Evolutionary conservation across 2,888 invertebrate species (phyloP).

Genomic region (Nymphalis c-album): DNA sequence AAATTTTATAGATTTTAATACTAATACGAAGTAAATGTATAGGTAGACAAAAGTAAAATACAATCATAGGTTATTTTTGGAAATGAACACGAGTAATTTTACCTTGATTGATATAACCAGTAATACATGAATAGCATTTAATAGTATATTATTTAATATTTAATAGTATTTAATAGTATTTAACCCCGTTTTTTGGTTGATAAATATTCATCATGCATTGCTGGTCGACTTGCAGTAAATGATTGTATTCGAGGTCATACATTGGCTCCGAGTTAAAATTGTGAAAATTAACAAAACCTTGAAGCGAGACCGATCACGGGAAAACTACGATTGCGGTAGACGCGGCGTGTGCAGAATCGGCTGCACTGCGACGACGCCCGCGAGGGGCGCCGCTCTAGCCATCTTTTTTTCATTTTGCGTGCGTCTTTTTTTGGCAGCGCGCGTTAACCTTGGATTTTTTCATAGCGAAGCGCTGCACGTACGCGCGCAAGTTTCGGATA

Average conservation of each 20-base stretch:
- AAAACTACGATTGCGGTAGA: constrained; percentile 47
- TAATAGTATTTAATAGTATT: not conserved
- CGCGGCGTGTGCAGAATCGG: constrained; percentile 62
- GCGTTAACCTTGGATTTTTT: constrained; percentile 81
- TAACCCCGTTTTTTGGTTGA: constrained; percentile 2
- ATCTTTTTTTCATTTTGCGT: constrained; percentile 79
- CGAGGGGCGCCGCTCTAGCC: constrained; percentile 74
- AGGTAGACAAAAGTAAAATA: no score
- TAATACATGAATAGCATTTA: not conserved
- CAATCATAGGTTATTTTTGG: not conserved
- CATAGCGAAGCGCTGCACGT: constrained; percentile 80
- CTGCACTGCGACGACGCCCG: constrained; percentile 72
- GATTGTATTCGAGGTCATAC: constrained; percentile 15
- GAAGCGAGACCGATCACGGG: constrained; percentile 34
- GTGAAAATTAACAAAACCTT: constrained; percentile 28
- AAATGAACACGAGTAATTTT: constrained; percentile 3
- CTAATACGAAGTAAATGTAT: not conserved
- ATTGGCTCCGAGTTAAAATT: constrained; percentile 16
- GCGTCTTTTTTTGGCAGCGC: constrained; percentile 82
- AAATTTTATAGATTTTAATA: not conserved
- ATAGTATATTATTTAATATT: no score
- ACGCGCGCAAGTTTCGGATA: constrained; percentile 78
- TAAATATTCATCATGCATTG: constrained; percentile 17
- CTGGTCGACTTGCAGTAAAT: constrained; percentile 11
- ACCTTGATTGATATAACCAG: constrained; percentile 1